Evolutionary conservation across 2,888 invertebrate species (phyloP), one percentile per base, ranked within the genome.

Genomic region (Orthosia cruda): DNA sequence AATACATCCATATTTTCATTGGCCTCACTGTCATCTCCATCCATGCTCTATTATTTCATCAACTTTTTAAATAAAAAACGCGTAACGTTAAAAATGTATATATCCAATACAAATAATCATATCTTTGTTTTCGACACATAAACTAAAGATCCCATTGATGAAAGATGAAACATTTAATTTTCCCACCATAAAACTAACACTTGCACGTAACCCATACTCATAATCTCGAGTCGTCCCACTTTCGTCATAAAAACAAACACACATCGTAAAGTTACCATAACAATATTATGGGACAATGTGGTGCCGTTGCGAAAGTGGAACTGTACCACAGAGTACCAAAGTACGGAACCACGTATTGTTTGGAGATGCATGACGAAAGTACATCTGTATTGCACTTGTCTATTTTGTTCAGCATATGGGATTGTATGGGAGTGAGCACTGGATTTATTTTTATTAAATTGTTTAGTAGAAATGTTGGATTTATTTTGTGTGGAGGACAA

Each of bases 181-280:
- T 92, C 91, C 87, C 92, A 92, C 84, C 89, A 87, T 91, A 89
- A 92, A 91, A 88, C 88, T 81, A 87, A 87, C 86, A 88, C 81
- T 84, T 88, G 89, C 89, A 86, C 86, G 86, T 88, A 88, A 90
- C 85, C 88, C 88, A 89, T n/a, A 71, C 47, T 69, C 68, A 32
- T 92, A 92, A 94, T 92, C 91, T 92, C 89, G 71, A 86, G 91
- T 83, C 90, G 94, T 85, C 92, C 94, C 89, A 93, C 91, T 94
- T 95, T 93, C 93, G 84, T 89, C 92, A 93, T 91, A 87, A 93
- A 82, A 92, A 81, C 81, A 83, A 92, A 92, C 90, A 93, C 89
- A 92, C 92, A 88, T 88, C 89, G 90, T 92, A 90, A 88, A 87
- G 88, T 90, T 85, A 86, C 87, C 84, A 86, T 91, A 87, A 89